A percentile compares a stretch with the other conserved stretches of the same genome.
These are phyloP conservation scores for Polypterus bichir DNA, from an alignment of 2,113 vertebrate species.

Conservation along the genomic window DNA sequence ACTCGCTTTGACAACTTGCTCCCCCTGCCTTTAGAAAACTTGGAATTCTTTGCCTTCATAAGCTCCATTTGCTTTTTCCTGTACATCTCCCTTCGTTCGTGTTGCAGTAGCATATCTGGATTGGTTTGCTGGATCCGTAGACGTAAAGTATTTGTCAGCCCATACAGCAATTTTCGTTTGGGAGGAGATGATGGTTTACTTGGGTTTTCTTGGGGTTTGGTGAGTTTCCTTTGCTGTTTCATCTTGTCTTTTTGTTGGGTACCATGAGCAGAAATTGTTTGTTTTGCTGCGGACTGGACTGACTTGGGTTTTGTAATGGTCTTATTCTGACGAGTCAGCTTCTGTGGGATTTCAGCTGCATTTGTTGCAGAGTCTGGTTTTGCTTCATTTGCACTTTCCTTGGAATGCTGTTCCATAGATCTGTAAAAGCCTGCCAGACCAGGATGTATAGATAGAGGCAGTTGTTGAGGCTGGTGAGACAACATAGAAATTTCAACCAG, in stretches of 20 bases:
- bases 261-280: constrained; percentile 12
- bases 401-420: constrained; percentile 9
- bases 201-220: constrained; percentile 19
- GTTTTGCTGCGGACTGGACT: constrained; percentile 2
- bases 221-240: constrained; percentile 19
- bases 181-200: constrained; percentile 20
- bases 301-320: constrained; percentile 14
- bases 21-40: constrained; percentile 18
- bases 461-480: constrained; percentile 24
- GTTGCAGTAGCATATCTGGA: constrained; percentile 31
- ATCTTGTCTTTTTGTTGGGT: constrained; percentile 5
- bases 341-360: background rate
- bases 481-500: constrained; percentile 67
- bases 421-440: constrained; percentile 45
- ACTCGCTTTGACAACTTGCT: constrained; percentile 12
- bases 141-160: constrained; percentile 68
- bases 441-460: constrained; percentile 30
- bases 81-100: constrained; percentile 49
- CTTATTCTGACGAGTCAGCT: constrained; percentile 10
- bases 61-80: constrained; percentile 35
- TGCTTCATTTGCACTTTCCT: background rate
- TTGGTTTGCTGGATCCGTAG: constrained; percentile 61
- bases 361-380: constrained; percentile 3
- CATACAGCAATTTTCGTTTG: constrained; percentile 52
- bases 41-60: constrained; percentile 21